Percentiles rank a stretch among this genome's conserved stretches.
phyloP scores from a whole-genome alignment of 2,113 vertebrate species.

The Pomatostomus ruficeps region DNA sequence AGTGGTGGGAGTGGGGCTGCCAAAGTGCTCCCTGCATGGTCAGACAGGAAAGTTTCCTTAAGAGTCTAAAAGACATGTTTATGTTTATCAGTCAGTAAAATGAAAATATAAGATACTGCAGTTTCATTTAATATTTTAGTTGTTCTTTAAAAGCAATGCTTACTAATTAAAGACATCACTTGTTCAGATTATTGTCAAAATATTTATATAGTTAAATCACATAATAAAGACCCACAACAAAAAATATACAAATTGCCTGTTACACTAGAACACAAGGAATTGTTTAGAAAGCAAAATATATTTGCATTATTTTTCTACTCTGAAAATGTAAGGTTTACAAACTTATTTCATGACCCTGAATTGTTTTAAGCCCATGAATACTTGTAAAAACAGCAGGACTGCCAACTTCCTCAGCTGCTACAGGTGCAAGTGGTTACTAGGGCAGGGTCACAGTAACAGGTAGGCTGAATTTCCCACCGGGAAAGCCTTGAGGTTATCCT shows the following conservation, averaged over 20 bases:
- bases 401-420: neutral
- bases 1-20: neutral
- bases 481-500: neutral
- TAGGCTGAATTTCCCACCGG: fast-evolving
- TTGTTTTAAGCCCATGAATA: neutral
- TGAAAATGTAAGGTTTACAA: neutral
- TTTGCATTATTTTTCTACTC: neutral
- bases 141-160: neutral
- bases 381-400: neutral
- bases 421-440: neutral
- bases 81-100: neutral
- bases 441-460: neutral
- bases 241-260: neutral
- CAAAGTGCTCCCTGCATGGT: neutral
- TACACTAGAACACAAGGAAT: neutral
- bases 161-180: neutral
- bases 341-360: neutral
- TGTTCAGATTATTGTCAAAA: neutral
- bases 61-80: neutral
- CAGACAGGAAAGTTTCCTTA: neutral
- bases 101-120: neutral
- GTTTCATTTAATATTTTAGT: neutral
- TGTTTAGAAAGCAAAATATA: neutral
- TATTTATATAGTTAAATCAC: neutral
- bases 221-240: neutral